Evolutionary conservation across 2,888 invertebrate genomes (phyloP).

Genomic region (Chalcis sispes): DNA sequence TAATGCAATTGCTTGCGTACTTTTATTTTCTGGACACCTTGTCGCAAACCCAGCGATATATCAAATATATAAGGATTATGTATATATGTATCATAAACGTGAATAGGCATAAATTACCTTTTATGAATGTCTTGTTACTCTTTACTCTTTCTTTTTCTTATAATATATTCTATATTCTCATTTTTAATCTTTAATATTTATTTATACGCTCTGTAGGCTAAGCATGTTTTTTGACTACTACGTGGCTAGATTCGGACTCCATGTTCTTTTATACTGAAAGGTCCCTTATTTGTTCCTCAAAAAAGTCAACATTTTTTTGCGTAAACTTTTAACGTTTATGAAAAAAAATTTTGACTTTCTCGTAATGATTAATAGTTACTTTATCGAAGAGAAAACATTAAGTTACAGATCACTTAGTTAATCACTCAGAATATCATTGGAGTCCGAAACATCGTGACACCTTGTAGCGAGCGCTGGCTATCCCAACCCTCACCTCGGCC

Average conservation of each 20-base stretch:
- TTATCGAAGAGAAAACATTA: background rate
- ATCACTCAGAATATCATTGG: conserved; percentile 51
- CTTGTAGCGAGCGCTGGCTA: conserved; percentile 73
- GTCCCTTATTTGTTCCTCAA: conserved; percentile 10
- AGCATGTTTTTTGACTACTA: conserved; percentile 63
- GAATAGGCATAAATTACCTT: conserved; percentile 55
- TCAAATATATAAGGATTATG: conserved; percentile 70
- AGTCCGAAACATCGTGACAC: conserved; percentile 67
- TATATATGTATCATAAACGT: conserved; percentile 59
- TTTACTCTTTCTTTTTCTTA: conserved; percentile 52
- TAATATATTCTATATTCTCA: conserved; percentile 57
- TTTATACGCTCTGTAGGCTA: conserved; percentile 64
- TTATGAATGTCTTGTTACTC: conserved; percentile 58
- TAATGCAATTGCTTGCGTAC: conserved; percentile 69
- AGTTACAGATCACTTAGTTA: conserved; percentile 7
- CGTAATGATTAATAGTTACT: background rate
- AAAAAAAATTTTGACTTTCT: conserved; percentile 7
- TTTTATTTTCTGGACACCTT: conserved; percentile 67
- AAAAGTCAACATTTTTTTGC: conserved; percentile 1
- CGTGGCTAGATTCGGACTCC: conserved; percentile 66
- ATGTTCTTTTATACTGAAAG: conserved; percentile 55
- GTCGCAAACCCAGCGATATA: conserved; percentile 69
- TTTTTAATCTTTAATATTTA: conserved; percentile 56
- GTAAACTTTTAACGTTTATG: background rate
- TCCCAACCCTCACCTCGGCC: conserved; percentile 72